Base-by-base conservation (phyloP, 2,113 vertebrate species). In the Dasypus novemcinctus region DNA sequence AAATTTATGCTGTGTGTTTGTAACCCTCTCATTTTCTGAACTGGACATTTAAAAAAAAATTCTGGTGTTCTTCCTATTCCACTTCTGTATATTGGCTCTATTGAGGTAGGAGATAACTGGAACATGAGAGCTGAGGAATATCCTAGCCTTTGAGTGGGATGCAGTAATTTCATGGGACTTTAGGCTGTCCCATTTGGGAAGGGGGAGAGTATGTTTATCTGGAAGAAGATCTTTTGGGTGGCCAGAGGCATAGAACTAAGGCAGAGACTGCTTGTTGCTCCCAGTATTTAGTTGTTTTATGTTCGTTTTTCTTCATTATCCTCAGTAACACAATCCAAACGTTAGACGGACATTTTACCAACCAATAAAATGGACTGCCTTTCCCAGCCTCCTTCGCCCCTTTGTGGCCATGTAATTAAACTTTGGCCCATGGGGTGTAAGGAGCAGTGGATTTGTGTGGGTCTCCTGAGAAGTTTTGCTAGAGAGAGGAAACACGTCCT, bases 1-100 rank as follows among this genome's bases (percentile, higher is more conserved):
- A 95, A 36, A 33, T 33, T 96, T 72, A 82, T 86, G 31, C 43
- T 95, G 12, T 91, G 33, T 36, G 20, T 74, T 92, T 82, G n/a
- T 93, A 31, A 91, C n/a, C 17, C 0, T 33, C 29, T 57, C 21
- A 83, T 29, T 82, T 75, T 86, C 33, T 86, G 49, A 90, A 63
- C 7, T 95, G 87, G 31, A 88, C 38, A 86, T 43, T 96, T 25
- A 9, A 33, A 71, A 90, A 76, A 78, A 78, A 57, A 68, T 3
- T 63, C 13, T 54, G 23, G 74, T 87, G 57, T 29, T 41, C n/a
- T 68, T 95, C 23, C 29, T n/a, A 38, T 66, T 13, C 64, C 25
- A 84, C 36, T 6, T 52, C 21, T 87, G 49, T 21, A 63, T 83
- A 52, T 23, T 90, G 59, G 23, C 4, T 86, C 11, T 87, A 12